Percentiles rank a stretch among this genome's conserved stretches.
phyloP scores from a whole-genome alignment of 1,140 invertebrate genomes.

The Meteorus sp. region DNA sequence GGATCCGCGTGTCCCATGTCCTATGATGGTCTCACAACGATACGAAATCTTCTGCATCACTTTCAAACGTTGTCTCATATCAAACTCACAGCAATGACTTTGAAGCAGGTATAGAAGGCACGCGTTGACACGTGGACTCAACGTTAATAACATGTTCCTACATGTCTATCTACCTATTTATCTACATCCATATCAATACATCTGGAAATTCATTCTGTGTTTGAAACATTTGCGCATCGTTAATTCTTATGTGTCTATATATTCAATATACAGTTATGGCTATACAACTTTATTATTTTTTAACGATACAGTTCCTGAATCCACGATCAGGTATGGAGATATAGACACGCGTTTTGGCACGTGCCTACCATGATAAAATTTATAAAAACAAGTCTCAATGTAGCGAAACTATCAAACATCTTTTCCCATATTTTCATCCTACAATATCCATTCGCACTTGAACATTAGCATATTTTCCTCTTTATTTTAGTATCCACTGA shows the following conservation, averaged over 20 bases:
- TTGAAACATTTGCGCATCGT: not conserved
- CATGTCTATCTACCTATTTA: not conserved
- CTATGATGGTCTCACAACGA: constrained; percentile 10
- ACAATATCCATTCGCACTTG: not conserved
- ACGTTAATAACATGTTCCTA: not conserved
- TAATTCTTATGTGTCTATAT: not conserved
- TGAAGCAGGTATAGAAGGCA: constrained; percentile 7
- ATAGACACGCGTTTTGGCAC: constrained; percentile 8
- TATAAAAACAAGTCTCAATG: too few species aligned
- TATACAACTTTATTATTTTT: not conserved
- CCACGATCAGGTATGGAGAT: not conserved
- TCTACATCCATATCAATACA: too few species aligned
- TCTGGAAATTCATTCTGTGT: too few species aligned
- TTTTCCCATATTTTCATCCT: too few species aligned
- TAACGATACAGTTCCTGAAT: not conserved
- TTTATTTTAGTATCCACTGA: not conserved
- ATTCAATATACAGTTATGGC: not conserved
- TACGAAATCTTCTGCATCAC: constrained; percentile 22
- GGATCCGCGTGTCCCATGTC: constrained; percentile 6
- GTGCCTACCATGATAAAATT: not conserved
- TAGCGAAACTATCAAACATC: too few species aligned
- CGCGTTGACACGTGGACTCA: constrained; percentile 1
- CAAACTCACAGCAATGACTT: constrained; percentile 16
- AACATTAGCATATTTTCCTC: not conserved
- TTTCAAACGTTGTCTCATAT: not conserved